phyloP scores from a whole-genome alignment of 2,797 vertebrate genomes.

The Perodicticus potto region DNA sequence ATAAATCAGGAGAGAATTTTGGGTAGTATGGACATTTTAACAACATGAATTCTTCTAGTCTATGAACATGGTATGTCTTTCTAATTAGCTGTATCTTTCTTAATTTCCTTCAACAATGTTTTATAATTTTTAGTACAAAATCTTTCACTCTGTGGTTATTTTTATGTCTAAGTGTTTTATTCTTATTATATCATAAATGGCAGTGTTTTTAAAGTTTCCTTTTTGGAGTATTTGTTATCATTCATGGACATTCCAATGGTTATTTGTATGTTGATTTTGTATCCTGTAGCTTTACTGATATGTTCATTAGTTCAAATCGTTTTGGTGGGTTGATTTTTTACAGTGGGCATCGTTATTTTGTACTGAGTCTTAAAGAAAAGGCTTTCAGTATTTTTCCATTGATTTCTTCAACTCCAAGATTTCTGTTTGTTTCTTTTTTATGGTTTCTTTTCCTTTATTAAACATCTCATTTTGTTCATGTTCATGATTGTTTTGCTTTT shows the following conservation, averaged over 20 bases:
- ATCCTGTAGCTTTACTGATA: neutral
- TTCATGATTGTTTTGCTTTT: neutral
- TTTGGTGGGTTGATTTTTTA: no score
- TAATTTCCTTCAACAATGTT: neutral
- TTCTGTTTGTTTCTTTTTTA: neutral
- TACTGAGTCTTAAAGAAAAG: neutral
- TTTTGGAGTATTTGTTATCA: neutral
- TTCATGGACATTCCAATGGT: neutral
- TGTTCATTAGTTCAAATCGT: neutral
- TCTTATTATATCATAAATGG: neutral
- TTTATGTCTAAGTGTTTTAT: neutral
- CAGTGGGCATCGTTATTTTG: neutral
- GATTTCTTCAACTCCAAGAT: neutral
- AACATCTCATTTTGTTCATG: neutral
- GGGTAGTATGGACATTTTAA: neutral
- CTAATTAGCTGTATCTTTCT: neutral
- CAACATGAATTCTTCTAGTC: neutral
- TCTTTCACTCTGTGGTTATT: neutral
- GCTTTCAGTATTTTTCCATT: neutral
- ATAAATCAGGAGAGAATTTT: neutral
- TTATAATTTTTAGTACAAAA: neutral
- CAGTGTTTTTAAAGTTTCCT: neutral
- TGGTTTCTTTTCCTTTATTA: neutral
- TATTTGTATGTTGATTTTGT: neutral
- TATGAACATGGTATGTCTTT: neutral